A percentile compares a stretch with the other conserved stretches of the same genome.
These are phyloP conservation scores for Onychorhynchus coronatus DNA, from an alignment of 2,113 vertebrate genomes.

Conservation along the genomic window DNA sequence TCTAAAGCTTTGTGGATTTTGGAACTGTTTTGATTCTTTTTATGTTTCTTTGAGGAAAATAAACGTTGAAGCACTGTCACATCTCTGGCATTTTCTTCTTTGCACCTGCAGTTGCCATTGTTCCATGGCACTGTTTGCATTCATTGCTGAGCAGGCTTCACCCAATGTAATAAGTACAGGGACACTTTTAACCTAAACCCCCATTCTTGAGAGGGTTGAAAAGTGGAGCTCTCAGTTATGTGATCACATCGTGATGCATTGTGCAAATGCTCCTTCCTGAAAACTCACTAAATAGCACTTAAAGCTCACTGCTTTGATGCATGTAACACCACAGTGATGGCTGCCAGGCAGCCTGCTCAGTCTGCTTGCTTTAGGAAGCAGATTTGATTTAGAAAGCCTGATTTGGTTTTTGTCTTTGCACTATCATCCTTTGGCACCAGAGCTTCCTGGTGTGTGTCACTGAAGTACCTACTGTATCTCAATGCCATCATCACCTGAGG, in stretches of 20 bases:
- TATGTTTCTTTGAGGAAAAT: conserved; percentile 17
- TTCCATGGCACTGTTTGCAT: background rate
- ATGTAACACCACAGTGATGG: rapidly evolving
- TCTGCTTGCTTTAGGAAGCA: background rate
- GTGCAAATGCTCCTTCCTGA: background rate
- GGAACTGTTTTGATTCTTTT: conserved; percentile 9
- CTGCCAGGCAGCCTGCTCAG: background rate
- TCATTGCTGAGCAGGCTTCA: background rate
- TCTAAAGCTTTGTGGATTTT: background rate
- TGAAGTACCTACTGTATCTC: background rate
- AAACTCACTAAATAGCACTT: background rate
- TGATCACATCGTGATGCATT: background rate
- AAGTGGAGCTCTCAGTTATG: background rate
- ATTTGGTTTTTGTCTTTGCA: background rate
- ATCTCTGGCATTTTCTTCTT: conserved; percentile 6
- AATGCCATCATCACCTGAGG: background rate
- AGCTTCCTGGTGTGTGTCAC: background rate
- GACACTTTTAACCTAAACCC: background rate
- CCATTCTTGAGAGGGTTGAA: background rate
- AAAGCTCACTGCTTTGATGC: background rate
- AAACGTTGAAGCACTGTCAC: conserved; percentile 8
- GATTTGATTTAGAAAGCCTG: background rate
- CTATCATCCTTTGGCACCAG: background rate
- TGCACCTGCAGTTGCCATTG: conserved; percentile 16
- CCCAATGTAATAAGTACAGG: background rate